Conservation (phyloP, 53 echinoderm and acorn worm genomes). For the Pentamera pediparva region DNA sequence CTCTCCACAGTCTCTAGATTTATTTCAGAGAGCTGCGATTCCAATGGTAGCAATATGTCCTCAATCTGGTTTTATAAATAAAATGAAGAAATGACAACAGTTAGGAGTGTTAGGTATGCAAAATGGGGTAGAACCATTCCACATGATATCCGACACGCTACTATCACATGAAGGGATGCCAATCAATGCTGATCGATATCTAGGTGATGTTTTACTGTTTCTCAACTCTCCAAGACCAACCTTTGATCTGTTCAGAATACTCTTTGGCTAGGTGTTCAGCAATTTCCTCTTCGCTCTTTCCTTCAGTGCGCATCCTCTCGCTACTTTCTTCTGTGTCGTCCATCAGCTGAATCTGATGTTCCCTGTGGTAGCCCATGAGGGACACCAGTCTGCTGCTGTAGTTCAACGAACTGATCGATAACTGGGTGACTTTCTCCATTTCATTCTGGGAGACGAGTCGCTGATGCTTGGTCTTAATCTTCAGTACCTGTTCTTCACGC, state of each 20-base stretch:
- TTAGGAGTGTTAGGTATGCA: too few relatives aligned
- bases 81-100: too few relatives aligned
- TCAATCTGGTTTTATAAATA: too few relatives aligned
- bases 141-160: too few relatives aligned
- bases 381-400: slow-evolving; percentile 62
- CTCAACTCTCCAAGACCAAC: too few relatives aligned
- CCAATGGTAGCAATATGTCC: too few relatives aligned
- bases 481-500: slow-evolving; percentile 77
- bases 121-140: too few relatives aligned
- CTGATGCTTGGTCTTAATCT: slow-evolving; percentile 75
- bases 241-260: slow-evolving; percentile 59
- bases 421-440: slow-evolving; percentile 57
- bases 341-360: slow-evolving; percentile 57
- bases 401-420: slow-evolving; percentile 61
- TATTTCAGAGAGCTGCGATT: too few relatives aligned
- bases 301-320: slow-evolving; percentile 54
- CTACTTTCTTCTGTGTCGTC: slow-evolving; percentile 58
- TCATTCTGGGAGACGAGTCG: slow-evolving; percentile 49
- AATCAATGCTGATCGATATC: too few relatives aligned
- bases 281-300: slow-evolving; percentile 74
- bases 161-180: too few relatives aligned
- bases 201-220: too few relatives aligned
- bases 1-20: too few relatives aligned
- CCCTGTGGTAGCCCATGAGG: slow-evolving; percentile 73
- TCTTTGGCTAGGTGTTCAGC: slow-evolving; percentile 54